Percentiles rank a stretch among this genome's conserved stretches.
Evolutionary conservation across 2,797 vertebrate species (phyloP).

Genomic region (Natrix natrix): DNA sequence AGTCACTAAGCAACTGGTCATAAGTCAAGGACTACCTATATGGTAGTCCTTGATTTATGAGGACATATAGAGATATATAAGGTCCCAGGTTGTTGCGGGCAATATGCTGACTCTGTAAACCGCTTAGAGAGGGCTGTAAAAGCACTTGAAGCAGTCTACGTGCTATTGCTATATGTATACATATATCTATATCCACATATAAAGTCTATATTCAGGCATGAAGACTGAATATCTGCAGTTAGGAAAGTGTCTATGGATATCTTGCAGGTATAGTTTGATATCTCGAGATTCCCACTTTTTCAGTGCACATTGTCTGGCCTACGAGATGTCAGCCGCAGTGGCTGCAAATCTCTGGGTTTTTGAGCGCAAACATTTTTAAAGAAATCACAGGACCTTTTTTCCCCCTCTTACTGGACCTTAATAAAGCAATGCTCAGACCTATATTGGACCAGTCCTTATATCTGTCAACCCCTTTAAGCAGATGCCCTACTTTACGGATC

Average conservation of each 20-base stretch:
- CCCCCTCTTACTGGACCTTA: slow-evolving; percentile 67
- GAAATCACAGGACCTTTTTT: background rate
- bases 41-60: no score
- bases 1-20: no score
- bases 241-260: background rate
- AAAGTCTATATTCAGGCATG: background rate
- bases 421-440: slow-evolving; percentile 79
- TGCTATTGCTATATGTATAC: background rate
- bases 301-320: background rate
- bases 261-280: background rate
- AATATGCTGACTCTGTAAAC: no score
- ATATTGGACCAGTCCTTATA: slow-evolving; percentile 93
- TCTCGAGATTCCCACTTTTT: background rate
- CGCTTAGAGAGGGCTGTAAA: no score
- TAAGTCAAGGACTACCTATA: no score
- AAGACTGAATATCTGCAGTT: background rate
- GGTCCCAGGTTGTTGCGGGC: no score
- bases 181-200: background rate
- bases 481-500: slow-evolving; percentile 97
- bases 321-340: background rate
- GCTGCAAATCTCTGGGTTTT: background rate
- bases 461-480: slow-evolving; percentile 97
- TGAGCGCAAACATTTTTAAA: background rate
- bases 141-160: no score
- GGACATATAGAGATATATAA: no score